These are phyloP conservation scores for Adineta ricciae DNA, from an alignment of 2,888 invertebrate species.

Conservation along the genomic window DNA sequence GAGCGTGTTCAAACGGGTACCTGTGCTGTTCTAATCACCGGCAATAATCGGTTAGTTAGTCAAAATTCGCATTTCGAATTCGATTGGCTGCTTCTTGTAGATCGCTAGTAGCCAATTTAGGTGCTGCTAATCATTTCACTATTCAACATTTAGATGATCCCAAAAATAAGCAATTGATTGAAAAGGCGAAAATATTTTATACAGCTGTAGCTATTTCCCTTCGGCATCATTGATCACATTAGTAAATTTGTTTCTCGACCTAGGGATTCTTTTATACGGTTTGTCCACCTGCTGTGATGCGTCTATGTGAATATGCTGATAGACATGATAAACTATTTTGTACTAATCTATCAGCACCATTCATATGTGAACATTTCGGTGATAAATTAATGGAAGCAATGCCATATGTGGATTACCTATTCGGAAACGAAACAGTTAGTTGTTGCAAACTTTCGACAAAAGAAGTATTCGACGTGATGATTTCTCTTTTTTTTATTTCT, in stretches of 20 bases:
- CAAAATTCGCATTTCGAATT: background rate
- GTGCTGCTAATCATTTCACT: conserved; percentile 85
- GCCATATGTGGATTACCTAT: conserved; percentile 84
- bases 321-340: conserved; percentile 64
- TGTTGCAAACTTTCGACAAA: background rate
- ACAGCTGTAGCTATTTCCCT: conserved; percentile 60
- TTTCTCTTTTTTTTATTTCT: conserved; percentile 40
- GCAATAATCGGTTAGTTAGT: conserved; percentile 54
- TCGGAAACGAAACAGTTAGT: conserved; percentile 79
- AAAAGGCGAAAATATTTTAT: conserved; percentile 72
- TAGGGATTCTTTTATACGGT: conserved; percentile 95
- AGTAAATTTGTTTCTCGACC: conserved; percentile 38
- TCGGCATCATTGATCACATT: conserved; percentile 36
- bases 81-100: conserved; percentile 50
- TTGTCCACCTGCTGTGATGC: conserved; percentile 72
- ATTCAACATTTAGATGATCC: conserved; percentile 68
- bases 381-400: conserved; percentile 68
- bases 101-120: conserved; percentile 86
- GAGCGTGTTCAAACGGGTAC: conserved; percentile 74
- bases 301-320: conserved; percentile 68
- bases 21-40: conserved; percentile 83
- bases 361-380: conserved; percentile 75
- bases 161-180: conserved; percentile 65
- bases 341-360: conserved; percentile 92
- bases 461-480: background rate